phyloP scores from a whole-genome alignment of 1,140 invertebrate species.

The Amphibalanus amphitrite region DNA sequence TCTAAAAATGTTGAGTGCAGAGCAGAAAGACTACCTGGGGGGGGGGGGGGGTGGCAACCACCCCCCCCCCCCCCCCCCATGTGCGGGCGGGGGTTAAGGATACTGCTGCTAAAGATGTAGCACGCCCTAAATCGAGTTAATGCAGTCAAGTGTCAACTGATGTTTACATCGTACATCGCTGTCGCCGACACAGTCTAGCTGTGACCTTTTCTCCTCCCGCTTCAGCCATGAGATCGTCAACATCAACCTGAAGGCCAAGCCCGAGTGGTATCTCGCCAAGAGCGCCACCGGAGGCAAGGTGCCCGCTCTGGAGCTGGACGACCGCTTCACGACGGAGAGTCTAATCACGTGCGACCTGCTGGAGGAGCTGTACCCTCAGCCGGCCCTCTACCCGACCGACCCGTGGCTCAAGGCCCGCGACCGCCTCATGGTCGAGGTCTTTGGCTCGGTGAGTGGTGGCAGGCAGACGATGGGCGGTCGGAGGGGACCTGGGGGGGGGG shows the following conservation, averaged over 20 bases:
- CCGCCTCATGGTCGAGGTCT: conserved; percentile 21
- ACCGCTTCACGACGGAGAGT: conserved; percentile 26
- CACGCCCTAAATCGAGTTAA: no score
- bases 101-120: no score
- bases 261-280: conserved; percentile 29
- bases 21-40: no score
- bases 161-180: no score
- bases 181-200: no score
- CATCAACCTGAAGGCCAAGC: conserved; percentile 28
- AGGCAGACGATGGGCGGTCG: no score
- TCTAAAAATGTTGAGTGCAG: no score
- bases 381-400: conserved; percentile 23
- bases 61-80: no score
- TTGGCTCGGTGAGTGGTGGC: neutral
- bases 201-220: neutral
- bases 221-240: conserved; percentile 27
- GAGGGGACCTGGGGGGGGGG: no score
- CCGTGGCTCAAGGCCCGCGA: conserved; percentile 24
- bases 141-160: no score
- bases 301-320: conserved; percentile 26
- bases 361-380: conserved; percentile 24
- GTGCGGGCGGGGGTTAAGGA: no score
- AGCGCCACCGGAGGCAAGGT: conserved; percentile 27
- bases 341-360: conserved; percentile 26
- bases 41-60: no score